Base-by-base conservation (phyloP, 2,797 vertebrate genomes). In the Platyrinchus mystaceus region DNA sequence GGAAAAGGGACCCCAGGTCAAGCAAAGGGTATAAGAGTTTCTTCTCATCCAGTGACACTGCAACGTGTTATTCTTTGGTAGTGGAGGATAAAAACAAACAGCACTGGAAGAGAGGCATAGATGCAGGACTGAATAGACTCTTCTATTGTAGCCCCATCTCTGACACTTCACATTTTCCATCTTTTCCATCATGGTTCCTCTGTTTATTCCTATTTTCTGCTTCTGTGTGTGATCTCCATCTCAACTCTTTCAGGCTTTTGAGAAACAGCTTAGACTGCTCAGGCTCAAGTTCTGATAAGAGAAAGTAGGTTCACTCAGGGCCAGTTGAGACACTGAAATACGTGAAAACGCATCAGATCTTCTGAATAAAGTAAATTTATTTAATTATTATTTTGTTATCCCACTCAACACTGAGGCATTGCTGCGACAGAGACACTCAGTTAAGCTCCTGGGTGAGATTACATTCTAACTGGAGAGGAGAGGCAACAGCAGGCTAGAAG, bases 71-170 rank as follows among this genome's bases (percentile, higher is more conserved):
- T 49, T 55, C 16, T 62, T 66, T 39, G 9, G 32, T 23, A 64
- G 27, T 22, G 20, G 10, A 63, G 2, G 22, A 64, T 41, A n/a
- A 84, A 94, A 87, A 16, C 1, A 17, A 50, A 2, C 44, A 11
- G 14, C 3, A 1, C 12, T 69, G 22, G 26, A 30, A 75, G 6
- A 60, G 18, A 0, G 0, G 5, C 14, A 46, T 13, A n/a, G 23
- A 3, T 10, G 36, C 0, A 3, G 39, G 34, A 74, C 8, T 13
- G 28, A 56, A 39, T 1, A 14, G 66, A 44, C 39, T 10, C 12
- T 62, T 81, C 26, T 7, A 16, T 10, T 78, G 21, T 32, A 52
- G 36, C 32, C 23, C 12, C 27, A 55, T 6, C 39, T 69, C n/a
- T 56, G 11, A 7, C 3, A 7, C 12, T n/a, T 62, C 34, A 37